Evolutionary conservation across 2,113 vertebrate genomes (phyloP).

Genomic region (Ranitomeya variabilis): DNA sequence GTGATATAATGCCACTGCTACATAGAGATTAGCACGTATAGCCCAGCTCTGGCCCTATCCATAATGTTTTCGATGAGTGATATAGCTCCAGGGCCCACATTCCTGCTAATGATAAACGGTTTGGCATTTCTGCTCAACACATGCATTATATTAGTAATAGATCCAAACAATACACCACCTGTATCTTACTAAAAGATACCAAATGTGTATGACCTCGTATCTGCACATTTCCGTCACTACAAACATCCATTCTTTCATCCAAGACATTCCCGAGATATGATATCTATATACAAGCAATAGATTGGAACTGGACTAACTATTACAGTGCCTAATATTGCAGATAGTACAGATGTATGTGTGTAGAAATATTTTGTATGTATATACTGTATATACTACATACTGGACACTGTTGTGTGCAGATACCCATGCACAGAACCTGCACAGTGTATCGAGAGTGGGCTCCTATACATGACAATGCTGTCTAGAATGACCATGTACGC

Average conservation of each 20-base stretch:
- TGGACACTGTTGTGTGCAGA: too few relatives aligned
- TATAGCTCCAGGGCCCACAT: constrained; percentile 49
- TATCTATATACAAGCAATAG: background rate
- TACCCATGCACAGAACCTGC: too few relatives aligned
- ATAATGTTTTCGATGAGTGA: constrained; percentile 27
- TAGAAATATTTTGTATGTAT: background rate
- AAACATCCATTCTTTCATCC: background rate
- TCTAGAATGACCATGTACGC: too few relatives aligned
- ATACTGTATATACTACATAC: too few relatives aligned
- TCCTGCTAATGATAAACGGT: constrained; percentile 30
- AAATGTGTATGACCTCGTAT: too few relatives aligned
- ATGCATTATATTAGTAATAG: background rate
- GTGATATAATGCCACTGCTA: background rate
- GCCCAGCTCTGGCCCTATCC: constrained; percentile 5
- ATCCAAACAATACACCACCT: background rate
- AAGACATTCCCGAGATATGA: background rate
- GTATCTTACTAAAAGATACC: background rate
- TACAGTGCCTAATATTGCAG: background rate
- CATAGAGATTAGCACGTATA: background rate
- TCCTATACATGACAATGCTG: too few relatives aligned
- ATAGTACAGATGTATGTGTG: background rate
- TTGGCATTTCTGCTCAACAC: background rate
- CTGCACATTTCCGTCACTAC: background rate
- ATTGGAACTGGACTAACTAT: too few relatives aligned
- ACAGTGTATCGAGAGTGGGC: too few relatives aligned